A percentile compares a stretch with the other conserved stretches of the same genome.
Evolutionary conservation across 2,797 vertebrate species (phyloP).

Genomic region (Hapalemur alaotrensis): DNA sequence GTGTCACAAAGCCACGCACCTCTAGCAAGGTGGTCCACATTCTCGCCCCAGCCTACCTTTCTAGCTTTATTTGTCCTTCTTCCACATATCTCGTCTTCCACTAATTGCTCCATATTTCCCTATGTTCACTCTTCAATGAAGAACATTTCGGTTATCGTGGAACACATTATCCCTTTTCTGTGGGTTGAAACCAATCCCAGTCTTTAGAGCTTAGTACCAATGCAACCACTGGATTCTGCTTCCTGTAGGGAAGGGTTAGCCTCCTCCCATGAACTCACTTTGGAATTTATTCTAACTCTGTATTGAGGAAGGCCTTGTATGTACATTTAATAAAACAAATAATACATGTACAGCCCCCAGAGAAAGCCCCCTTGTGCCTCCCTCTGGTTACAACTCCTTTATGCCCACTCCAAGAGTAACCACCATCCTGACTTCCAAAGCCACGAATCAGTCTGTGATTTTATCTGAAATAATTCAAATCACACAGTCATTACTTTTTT

Average conservation of each 20-base stretch:
- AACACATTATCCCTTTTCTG: background rate
- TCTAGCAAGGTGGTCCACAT: rapidly evolving
- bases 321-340: background rate
- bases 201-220: background rate
- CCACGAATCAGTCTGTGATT: background rate
- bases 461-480: background rate
- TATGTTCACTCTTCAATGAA: background rate
- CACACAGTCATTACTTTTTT: background rate
- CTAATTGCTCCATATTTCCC: background rate
- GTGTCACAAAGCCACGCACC: background rate
- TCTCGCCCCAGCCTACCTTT: background rate
- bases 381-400: too few species aligned
- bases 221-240: background rate
- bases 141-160: background rate
- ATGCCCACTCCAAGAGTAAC: background rate
- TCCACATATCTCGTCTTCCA: background rate
- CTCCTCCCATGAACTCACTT: background rate
- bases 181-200: too few species aligned
- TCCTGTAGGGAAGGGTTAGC: background rate
- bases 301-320: too few species aligned
- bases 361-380: rapidly evolving
- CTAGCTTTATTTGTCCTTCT: background rate
- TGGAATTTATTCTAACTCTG: background rate
- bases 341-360: background rate
- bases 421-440: too few species aligned